Conservation (phyloP, 2,113 vertebrate genomes). For the Rhinogobius similis region DNA sequence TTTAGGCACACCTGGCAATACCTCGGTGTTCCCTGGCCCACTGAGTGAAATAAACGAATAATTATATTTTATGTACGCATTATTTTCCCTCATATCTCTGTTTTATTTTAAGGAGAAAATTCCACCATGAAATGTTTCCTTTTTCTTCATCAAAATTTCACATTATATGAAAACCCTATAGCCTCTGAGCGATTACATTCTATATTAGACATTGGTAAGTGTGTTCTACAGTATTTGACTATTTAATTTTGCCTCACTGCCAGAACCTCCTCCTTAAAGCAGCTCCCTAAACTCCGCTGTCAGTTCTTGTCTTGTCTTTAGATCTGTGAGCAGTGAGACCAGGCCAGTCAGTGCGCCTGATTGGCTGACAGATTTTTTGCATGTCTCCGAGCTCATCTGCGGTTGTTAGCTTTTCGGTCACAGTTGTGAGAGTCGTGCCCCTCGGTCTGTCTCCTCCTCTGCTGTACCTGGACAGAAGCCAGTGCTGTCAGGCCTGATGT, state of each 20-base stretch:
- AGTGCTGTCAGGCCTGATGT: slow-evolving; percentile 67
- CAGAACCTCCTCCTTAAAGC: slow-evolving; percentile 1
- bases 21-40: too few relatives aligned
- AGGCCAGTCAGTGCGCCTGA: slow-evolving; percentile 61
- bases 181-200: too few relatives aligned
- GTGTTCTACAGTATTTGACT: slow-evolving; percentile 2
- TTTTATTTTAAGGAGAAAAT: too few relatives aligned
- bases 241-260: not conserved
- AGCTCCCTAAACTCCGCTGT: slow-evolving; percentile 33
- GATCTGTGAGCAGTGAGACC: slow-evolving; percentile 53
- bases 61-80: too few relatives aligned
- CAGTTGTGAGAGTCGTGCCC: slow-evolving; percentile 57
- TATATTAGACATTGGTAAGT: not conserved
- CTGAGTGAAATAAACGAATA: too few relatives aligned
- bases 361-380: slow-evolving; percentile 66
- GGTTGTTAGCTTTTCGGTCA: slow-evolving; percentile 62
- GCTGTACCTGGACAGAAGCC: slow-evolving; percentile 56
- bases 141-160: too few relatives aligned
- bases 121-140: too few relatives aligned
- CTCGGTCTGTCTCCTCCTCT: slow-evolving; percentile 38
- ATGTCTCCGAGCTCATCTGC: slow-evolving; percentile 65
- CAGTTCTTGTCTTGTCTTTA: slow-evolving; percentile 43
- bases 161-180: too few relatives aligned
- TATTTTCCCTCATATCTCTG: too few relatives aligned
- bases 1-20: too few relatives aligned